A percentile compares a stretch with the other conserved stretches of the same genome.
Conservation (phyloP, 2,888 invertebrate species). For the Ectemnius continuus region DNA sequence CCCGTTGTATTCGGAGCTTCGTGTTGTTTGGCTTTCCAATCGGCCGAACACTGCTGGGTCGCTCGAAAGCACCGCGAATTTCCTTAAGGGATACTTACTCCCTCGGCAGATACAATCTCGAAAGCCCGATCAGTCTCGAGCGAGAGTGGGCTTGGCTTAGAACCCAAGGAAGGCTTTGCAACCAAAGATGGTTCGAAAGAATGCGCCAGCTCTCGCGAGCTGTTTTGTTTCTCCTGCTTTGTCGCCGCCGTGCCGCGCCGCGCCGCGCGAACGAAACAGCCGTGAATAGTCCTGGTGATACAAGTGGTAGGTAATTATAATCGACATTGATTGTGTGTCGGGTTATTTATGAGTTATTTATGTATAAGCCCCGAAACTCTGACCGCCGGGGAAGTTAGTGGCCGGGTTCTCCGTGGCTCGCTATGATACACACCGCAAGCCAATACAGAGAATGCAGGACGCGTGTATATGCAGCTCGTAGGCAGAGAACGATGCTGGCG, state of each 20-base stretch:
- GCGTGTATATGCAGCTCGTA: slow-evolving; percentile 29
- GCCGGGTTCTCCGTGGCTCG: background rate
- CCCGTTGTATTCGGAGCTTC: too few relatives aligned
- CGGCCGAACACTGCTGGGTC: background rate
- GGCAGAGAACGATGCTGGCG: background rate
- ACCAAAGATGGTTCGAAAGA: slow-evolving; percentile 28
- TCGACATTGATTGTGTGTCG: slow-evolving; percentile 64
- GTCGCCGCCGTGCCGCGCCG: slow-evolving; percentile 20
- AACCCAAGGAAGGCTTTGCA: slow-evolving; percentile 13
- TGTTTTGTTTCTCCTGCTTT: slow-evolving; percentile 22
- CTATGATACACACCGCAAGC: slow-evolving; percentile 12
- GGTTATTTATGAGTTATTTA: slow-evolving; percentile 73
- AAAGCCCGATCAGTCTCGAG: background rate
- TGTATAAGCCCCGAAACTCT: slow-evolving; percentile 65
- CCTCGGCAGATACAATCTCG: slow-evolving; percentile 4
- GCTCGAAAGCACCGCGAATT: background rate
- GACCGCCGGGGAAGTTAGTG: slow-evolving; percentile 4
- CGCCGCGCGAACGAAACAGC: slow-evolving; percentile 8
- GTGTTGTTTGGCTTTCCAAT: too few relatives aligned
- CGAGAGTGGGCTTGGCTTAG: slow-evolving; percentile 15
- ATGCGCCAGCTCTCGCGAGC: slow-evolving; percentile 2
- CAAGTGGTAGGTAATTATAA: slow-evolving; percentile 63
- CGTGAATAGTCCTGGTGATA: slow-evolving; percentile 39
- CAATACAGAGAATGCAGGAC: slow-evolving; percentile 26
- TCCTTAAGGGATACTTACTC: background rate